Conservation (phyloP, 2,888 invertebrate species). For the Tryphoninae sp. region DNA sequence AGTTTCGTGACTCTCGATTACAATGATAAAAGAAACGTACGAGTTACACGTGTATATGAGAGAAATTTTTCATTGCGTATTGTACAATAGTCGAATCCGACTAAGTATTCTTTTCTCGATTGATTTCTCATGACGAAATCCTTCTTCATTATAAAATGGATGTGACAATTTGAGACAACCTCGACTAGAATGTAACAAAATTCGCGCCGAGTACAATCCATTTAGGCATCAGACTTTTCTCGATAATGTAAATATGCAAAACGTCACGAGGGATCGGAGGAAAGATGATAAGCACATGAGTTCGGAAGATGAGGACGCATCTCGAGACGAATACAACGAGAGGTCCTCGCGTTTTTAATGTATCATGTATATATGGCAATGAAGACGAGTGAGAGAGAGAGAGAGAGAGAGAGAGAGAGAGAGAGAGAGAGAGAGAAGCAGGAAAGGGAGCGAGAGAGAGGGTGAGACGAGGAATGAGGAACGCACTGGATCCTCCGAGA, state of each 20-base stretch:
- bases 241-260: too few relatives aligned
- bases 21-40: slow-evolving; percentile 10
- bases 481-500: slow-evolving; percentile 39
- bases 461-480: slow-evolving; percentile 35
- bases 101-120: too few relatives aligned
- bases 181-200: too few relatives aligned
- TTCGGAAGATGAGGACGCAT: neutral
- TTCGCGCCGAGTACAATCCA: too few relatives aligned
- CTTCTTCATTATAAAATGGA: too few relatives aligned
- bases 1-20: slow-evolving; percentile 26
- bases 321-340: neutral
- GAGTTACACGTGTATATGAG: too few relatives aligned
- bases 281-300: slow-evolving; percentile 6
- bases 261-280: neutral
- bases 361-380: slow-evolving; percentile 22
- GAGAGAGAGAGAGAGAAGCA: neutral
- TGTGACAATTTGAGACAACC: too few relatives aligned
- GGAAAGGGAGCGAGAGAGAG: slow-evolving; percentile 7
- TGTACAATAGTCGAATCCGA: too few relatives aligned
- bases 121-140: too few relatives aligned
- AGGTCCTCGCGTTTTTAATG: slow-evolving; percentile 9
- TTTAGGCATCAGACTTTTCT: too few relatives aligned
- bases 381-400: slow-evolving; percentile 24
- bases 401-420: neutral
- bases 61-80: too few relatives aligned